Evolutionary conservation across 1,140 invertebrate species (phyloP).

Genomic region (Ganaspis sp.): DNA sequence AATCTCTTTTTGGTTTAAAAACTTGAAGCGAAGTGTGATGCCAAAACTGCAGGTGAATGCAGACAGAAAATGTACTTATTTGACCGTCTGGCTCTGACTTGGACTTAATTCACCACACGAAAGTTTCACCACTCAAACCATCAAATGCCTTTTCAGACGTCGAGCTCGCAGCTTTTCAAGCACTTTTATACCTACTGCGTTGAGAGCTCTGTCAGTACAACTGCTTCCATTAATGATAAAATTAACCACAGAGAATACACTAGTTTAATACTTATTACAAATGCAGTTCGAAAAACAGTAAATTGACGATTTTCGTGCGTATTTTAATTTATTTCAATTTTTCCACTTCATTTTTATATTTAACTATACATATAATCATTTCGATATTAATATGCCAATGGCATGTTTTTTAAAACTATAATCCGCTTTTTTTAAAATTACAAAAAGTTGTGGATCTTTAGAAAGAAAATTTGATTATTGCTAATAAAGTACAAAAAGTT

Average conservation of each 20-base stretch:
- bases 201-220: neutral
- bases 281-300: no score
- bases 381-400: no score
- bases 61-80: neutral
- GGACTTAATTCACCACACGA: neutral
- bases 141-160: constrained; percentile 17
- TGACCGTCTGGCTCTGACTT: neutral
- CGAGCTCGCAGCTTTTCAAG: neutral
- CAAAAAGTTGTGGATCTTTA: no score
- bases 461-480: no score
- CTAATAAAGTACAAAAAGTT: no score
- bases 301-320: no score
- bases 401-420: no score
- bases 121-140: constrained; percentile 8
- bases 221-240: neutral
- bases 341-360: no score
- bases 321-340: no score
- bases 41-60: neutral
- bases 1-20: neutral
- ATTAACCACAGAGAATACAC: neutral
- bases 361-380: no score
- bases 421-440: no score
- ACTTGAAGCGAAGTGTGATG: neutral
- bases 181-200: neutral
- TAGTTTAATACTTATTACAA: no score